These are phyloP conservation scores for Dasyornis broadbenti DNA, from an alignment of 2,113 vertebrate genomes.

Conservation along the genomic window DNA sequence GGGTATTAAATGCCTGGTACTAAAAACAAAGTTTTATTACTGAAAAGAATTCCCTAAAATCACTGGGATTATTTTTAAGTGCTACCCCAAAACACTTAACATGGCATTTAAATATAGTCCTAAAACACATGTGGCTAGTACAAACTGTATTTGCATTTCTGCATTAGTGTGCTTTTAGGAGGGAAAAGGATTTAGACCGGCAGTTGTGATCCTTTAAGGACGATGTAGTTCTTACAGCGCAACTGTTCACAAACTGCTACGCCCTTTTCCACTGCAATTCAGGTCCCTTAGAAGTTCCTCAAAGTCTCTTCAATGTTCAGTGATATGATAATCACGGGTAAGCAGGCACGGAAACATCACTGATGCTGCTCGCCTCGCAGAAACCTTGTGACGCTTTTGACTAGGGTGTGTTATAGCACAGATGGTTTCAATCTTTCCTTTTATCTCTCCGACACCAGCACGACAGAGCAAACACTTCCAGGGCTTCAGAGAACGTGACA, in stretches of 20 bases:
- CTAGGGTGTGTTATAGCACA: not conserved
- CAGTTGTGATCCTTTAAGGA: not conserved
- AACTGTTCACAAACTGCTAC: not conserved
- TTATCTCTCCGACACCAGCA: not conserved
- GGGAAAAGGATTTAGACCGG: not conserved
- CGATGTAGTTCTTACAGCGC: not conserved
- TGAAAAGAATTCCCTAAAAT: not conserved
- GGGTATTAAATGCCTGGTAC: not conserved
- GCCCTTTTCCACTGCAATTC: not conserved
- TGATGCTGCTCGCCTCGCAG: rapidly evolving
- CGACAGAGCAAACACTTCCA: not conserved
- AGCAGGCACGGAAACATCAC: not conserved
- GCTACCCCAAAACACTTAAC: not conserved
- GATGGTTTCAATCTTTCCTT: not conserved
- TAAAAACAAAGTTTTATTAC: not conserved
- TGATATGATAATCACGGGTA: not conserved
- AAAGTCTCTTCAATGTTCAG: not conserved
- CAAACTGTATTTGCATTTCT: not conserved
- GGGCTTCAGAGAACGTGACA: rapidly evolving
- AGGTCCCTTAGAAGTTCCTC: not conserved
- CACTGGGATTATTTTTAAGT: not conserved
- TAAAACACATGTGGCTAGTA: not conserved
- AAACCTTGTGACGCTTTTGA: not conserved
- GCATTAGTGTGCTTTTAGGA: not conserved
- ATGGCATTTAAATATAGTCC: not conserved